A percentile compares a stretch with the other conserved stretches of the same genome.
Conservation (phyloP, 1,140 invertebrate species). For the Papilio dardanus region DNA sequence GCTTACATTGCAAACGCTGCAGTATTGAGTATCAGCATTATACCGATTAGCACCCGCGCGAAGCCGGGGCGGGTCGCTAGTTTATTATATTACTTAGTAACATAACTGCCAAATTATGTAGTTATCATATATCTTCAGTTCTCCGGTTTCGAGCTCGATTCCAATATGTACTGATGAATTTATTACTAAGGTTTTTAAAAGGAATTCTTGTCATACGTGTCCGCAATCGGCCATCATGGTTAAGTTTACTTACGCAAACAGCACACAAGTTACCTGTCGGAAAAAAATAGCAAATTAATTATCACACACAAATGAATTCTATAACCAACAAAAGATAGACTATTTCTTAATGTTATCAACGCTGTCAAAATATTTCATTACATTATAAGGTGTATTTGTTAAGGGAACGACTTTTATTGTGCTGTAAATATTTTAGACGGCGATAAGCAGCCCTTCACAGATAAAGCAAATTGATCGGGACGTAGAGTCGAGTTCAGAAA, state of each 20-base stretch:
- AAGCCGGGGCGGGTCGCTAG: too few relatives aligned
- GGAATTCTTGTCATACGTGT: too few relatives aligned
- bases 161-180: too few relatives aligned
- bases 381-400: constrained; percentile 77
- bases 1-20: too few relatives aligned
- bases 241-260: background rate
- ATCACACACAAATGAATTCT: background rate
- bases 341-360: constrained; percentile 38
- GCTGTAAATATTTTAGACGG: constrained; percentile 78
- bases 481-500: constrained; percentile 55
- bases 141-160: background rate
- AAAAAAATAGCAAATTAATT: constrained; percentile 2
- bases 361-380: constrained; percentile 57
- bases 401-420: constrained; percentile 72
- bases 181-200: too few relatives aligned
- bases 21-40: too few relatives aligned
- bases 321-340: background rate
- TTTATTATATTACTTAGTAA: too few relatives aligned
- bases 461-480: constrained; percentile 78
- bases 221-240: too few relatives aligned
- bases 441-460: constrained; percentile 67
- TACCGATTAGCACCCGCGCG: too few relatives aligned
- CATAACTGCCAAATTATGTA: too few relatives aligned
- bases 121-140: background rate
- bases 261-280: background rate